Evolutionary conservation across 2,888 invertebrate genomes (phyloP), one percentile per base, ranked within the genome.

Genomic region (Euclidia mi): DNA sequence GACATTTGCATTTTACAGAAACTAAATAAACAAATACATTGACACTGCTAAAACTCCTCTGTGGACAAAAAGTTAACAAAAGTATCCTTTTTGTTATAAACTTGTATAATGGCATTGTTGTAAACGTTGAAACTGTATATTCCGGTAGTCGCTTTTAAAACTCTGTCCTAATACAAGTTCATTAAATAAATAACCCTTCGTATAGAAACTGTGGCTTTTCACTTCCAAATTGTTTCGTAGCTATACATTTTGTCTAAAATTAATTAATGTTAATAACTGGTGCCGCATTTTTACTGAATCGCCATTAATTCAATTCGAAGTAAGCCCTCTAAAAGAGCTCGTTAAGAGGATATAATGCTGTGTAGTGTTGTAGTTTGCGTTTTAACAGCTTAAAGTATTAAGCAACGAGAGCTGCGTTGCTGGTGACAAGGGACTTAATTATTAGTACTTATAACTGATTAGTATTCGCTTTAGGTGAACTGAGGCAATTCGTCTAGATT

Each of bases 401-500:
- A 85, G 84, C 82, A 62, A 67, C 72, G 77, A 62, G 81, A 75
- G 84, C 88, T 85, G 86, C 82, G 83, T 82, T 80, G 85, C 74
- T 76, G 81, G 79, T 85, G 87, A 89, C 90, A 88, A 90, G 89
- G 79, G 82, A 88, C 87, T 90, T 91, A 90, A 91, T 91, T 90
- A 89, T 89, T 81, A 79, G 70, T 15, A 56, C 53, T 48, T 48
- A n/a, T 31, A 51, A 29, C 38, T 56, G 35, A 64, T 57, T 41
- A 44, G 35, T 35, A 43, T 46, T 57, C 40, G 56, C 64, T 51
- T 53, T 20, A 53, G 34, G 32, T 37, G 35, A 32, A 4, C 37
- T 3, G 10, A 38, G 10, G 12, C 12, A n/a, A n/a, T n/a, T n/a
- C n/a, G n/a, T n/a, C n/a, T 29, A 29, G 15, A 29, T 18, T 11